Conservation (phyloP, 2,113 vertebrate species). For the Passer montanus region DNA sequence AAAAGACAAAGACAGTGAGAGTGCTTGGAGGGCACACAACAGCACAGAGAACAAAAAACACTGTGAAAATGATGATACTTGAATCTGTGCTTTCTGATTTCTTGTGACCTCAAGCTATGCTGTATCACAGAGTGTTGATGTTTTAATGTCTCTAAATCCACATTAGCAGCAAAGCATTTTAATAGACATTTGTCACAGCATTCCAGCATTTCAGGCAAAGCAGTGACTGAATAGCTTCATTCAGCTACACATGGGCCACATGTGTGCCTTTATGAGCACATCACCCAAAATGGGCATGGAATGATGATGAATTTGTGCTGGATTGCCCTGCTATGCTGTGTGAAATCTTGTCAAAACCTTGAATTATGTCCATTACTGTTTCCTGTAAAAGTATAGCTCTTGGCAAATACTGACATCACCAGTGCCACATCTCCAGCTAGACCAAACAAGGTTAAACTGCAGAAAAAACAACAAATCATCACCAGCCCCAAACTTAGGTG, state of each 20-base stretch:
- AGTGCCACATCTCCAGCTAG: slow-evolving; percentile 36
- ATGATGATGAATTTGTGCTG: slow-evolving; percentile 40
- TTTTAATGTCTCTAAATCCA: slow-evolving; percentile 7
- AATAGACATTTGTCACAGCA: slow-evolving; percentile 7
- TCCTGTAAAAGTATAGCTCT: slow-evolving; percentile 48
- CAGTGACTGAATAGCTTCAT: slow-evolving; percentile 9
- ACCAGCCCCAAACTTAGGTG: slow-evolving; percentile 21
- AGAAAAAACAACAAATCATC: slow-evolving; percentile 56
- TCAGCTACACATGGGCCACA: slow-evolving; percentile 47
- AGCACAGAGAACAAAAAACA: background rate
- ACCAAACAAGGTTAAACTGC: slow-evolving; percentile 61
- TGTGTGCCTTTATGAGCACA: slow-evolving; percentile 16
- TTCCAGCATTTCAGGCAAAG: background rate
- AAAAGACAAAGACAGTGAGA: background rate
- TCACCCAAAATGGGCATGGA: slow-evolving; percentile 1
- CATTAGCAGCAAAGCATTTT: slow-evolving; percentile 20
- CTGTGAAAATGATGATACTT: background rate
- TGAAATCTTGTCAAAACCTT: slow-evolving; percentile 51
- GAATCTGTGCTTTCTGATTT: background rate
- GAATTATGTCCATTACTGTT: slow-evolving; percentile 41
- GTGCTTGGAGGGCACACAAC: background rate
- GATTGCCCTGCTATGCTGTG: background rate
- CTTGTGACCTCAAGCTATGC: background rate
- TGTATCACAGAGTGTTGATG: background rate
- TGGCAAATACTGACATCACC: slow-evolving; percentile 52